Base-by-base conservation (phyloP, 2,113 vertebrate species). In the Alouatta palliata region DNA sequence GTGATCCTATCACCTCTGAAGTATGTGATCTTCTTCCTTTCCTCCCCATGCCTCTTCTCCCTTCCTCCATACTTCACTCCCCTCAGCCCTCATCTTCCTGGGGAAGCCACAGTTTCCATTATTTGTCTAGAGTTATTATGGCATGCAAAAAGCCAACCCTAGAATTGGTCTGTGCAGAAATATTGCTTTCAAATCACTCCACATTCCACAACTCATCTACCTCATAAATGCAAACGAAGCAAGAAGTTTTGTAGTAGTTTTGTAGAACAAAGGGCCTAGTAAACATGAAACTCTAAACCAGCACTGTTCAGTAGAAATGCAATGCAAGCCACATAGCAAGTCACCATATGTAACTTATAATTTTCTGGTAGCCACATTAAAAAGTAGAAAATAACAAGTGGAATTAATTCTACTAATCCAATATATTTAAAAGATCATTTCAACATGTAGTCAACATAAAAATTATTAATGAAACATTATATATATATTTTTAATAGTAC, bases 391-490 rank as follows among this genome's bases (percentile, higher is more conserved):
- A 37, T 89, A 93, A 47, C 23, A 76, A 68, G 23, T 43, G 5
- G 23, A 73, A 87, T 92, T 40, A 30, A 61, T 40, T 75, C 70
- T 52, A 84, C n/a, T 47, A 95, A 73, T 30, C 16, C 30, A 47
- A 54, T 37, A 40, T 85, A 80, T 64, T 95, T 64, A 64, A 91
- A 85, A 91, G 68, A 87, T 66, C 32, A 75, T 73, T 86, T 94
- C 3, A 40, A 80, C 20, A 80, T 58, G 23, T 32, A 43, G 70
- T 47, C 45, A 52, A 82, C 13, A 82, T 68, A 90, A 88, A 54
- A 97, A 56, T 80, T 86, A 83, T 54, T 37, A 40, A 58, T 79
- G 8, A 92, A 45, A 1, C 47, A 68, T 40, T 88, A 64, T 40
- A 30, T 35, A 3, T 56, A 13, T 64, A 32, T 64, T 14, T 32